Evolutionary conservation across 2,888 invertebrate species (phyloP).

Genomic region (Ormyrus labotus): DNA sequence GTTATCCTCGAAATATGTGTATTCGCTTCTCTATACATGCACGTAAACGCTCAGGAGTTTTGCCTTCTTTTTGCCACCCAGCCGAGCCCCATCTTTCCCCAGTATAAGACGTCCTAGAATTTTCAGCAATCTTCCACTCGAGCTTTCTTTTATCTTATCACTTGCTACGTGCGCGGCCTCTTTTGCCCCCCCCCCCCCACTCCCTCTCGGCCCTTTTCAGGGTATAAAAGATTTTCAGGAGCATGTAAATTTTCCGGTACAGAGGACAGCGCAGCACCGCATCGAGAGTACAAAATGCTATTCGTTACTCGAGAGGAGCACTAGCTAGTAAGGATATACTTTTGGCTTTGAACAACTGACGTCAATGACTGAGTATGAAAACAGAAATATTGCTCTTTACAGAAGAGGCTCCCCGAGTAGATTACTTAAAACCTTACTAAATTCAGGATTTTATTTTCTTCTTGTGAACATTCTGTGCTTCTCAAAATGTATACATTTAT

Average conservation of each 20-base stretch:
- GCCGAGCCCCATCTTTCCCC: constrained; percentile 25
- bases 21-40: background rate
- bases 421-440: too few relatives aligned
- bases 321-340: too few relatives aligned
- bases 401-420: too few relatives aligned
- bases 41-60: background rate
- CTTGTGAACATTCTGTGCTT: too few relatives aligned
- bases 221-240: constrained; percentile 28
- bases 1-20: constrained; percentile 12
- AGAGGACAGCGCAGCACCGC: background rate
- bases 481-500: too few relatives aligned
- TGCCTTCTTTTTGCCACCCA: constrained; percentile 28
- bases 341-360: too few relatives aligned
- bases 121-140: constrained; percentile 52
- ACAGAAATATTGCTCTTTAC: too few relatives aligned
- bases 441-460: too few relatives aligned
- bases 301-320: background rate
- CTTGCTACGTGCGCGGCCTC: background rate
- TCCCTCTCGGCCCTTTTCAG: background rate
- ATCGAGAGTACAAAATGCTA: background rate
- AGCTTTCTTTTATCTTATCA: constrained; percentile 24
- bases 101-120: constrained; percentile 30
- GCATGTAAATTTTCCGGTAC: constrained; percentile 43
- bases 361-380: too few relatives aligned
- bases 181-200: background rate